Conservation (phyloP, 1,140 invertebrate genomes). For the Pectinophora gossypiella region DNA sequence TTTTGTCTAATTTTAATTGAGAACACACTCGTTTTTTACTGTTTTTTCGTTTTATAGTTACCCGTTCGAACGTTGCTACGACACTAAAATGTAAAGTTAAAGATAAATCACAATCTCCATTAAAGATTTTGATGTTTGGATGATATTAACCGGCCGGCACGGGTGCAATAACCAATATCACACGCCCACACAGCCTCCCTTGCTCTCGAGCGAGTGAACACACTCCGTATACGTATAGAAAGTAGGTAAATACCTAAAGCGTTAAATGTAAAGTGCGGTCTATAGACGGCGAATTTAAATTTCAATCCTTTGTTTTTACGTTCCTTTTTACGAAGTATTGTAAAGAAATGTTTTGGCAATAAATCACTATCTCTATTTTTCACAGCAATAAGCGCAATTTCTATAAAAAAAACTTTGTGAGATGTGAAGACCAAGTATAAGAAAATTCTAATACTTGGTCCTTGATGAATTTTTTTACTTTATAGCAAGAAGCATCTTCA, state of each 20-base stretch:
- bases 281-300: conserved; percentile 29
- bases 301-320: conserved; percentile 3
- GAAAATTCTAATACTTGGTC: too few species aligned
- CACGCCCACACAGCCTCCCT: conserved; percentile 59
- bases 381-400: too few species aligned
- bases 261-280: conserved; percentile 38
- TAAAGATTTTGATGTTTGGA: conserved; percentile 42
- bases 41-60: too few species aligned
- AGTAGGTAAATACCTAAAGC: conserved; percentile 32
- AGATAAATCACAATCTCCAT: conserved; percentile 52
- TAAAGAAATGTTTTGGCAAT: neutral
- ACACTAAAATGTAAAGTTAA: conserved; percentile 16
- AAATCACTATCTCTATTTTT: too few species aligned
- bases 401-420: too few species aligned
- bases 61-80: conserved; percentile 19
- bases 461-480: too few species aligned
- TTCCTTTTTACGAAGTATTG: neutral
- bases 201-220: conserved; percentile 45
- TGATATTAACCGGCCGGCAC: conserved; percentile 43
- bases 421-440: too few species aligned
- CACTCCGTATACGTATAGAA: conserved; percentile 39
- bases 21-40: neutral
- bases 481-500: too few species aligned
- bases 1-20: conserved; percentile 15
- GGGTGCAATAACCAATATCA: conserved; percentile 48